Conservation (phyloP, 2,888 invertebrate genomes). For the Mimumesa dahlbomi region DNA sequence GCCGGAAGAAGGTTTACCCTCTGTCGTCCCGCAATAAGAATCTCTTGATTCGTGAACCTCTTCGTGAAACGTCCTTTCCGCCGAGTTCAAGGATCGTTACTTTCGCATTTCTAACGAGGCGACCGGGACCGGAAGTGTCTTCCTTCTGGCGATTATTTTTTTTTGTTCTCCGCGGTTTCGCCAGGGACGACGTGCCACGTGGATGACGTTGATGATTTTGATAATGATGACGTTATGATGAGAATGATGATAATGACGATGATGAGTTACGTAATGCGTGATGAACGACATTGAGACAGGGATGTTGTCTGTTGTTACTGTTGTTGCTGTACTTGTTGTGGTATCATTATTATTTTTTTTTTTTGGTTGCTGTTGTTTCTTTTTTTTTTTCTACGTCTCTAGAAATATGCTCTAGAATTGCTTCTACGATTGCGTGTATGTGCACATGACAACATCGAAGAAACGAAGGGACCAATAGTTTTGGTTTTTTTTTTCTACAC, state of each 20-base stretch:
- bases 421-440: conserved; percentile 65
- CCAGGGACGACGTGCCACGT: conserved; percentile 25
- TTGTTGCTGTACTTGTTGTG: conserved; percentile 46
- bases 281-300: conserved; percentile 37
- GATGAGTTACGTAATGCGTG: conserved; percentile 27
- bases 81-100: not conserved
- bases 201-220: conserved; percentile 23
- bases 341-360: no score
- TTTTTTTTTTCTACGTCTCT: conserved; percentile 58
- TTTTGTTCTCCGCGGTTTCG: conserved; percentile 11
- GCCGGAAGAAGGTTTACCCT: not conserved
- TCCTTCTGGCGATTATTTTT: conserved; percentile 8
- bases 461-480: conserved; percentile 60
- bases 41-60: conserved; percentile 6
- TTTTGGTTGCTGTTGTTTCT: conserved; percentile 35
- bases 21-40: not conserved
- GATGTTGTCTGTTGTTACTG: conserved; percentile 50
- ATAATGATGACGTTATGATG: conserved; percentile 24
- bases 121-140: conserved; percentile 18
- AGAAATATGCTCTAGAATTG: conserved; percentile 67
- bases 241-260: conserved; percentile 36
- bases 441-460: conserved; percentile 71
- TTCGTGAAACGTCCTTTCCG: conserved; percentile 1
- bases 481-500: conserved; percentile 47
- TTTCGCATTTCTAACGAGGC: conserved; percentile 9